These are phyloP conservation scores for Diceros bicornis DNA, from an alignment of 2,797 vertebrate genomes.

Conservation along the genomic window DNA sequence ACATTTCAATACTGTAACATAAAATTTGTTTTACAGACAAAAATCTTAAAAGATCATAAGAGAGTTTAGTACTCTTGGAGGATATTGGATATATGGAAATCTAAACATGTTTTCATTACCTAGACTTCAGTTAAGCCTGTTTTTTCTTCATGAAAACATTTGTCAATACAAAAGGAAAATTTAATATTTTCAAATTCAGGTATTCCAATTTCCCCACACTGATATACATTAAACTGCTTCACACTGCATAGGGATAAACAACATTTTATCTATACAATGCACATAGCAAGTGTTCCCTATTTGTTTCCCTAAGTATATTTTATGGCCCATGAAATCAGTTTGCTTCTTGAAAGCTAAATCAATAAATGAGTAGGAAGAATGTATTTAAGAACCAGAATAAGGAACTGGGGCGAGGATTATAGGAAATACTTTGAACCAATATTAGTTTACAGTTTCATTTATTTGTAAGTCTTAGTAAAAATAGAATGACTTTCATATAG, in stretches of 20 bases:
- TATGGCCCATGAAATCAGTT: background rate
- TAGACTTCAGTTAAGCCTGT: background rate
- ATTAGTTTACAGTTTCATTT: background rate
- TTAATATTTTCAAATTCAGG: background rate
- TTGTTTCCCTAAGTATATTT: background rate
- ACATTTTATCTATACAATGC: background rate
- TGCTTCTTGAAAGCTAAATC: background rate
- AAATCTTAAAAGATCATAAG: background rate
- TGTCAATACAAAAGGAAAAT: background rate
- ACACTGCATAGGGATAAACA: background rate
- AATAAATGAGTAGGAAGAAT: background rate
- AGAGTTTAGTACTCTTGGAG: background rate
- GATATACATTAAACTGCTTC: background rate
- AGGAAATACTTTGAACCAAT: conserved; percentile 26
- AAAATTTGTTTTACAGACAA: background rate
- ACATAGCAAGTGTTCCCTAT: background rate
- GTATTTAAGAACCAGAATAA: background rate
- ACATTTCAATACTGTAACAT: background rate
- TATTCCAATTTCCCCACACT: background rate
- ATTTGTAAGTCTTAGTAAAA: conserved; percentile 35
- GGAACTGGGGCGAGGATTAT: background rate
- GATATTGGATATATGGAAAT: background rate
- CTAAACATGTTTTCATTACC: background rate
- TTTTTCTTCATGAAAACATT: background rate
- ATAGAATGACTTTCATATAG: background rate